Percentiles rank a stretch among this genome's conserved stretches.
Evolutionary conservation across 2,888 invertebrate species (phyloP).

Genomic region (Noctua comes): DNA sequence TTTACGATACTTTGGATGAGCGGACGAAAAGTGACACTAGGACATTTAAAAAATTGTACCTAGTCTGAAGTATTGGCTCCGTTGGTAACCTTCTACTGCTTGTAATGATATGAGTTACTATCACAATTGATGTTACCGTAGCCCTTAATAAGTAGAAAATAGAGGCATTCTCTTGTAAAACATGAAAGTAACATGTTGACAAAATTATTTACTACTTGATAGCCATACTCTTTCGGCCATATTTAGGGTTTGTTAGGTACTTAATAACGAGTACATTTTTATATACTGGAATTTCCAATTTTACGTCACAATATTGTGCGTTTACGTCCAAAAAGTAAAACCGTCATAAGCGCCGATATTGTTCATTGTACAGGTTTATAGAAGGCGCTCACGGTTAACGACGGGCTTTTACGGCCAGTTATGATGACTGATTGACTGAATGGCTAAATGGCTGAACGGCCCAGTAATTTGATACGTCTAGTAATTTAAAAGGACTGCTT

Average conservation of each 20-base stretch:
- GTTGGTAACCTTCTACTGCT: background rate
- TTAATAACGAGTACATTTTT: background rate
- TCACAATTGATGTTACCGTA: background rate
- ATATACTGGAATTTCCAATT: background rate
- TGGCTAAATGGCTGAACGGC: constrained; percentile 27
- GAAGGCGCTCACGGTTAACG: constrained; percentile 37
- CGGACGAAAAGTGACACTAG: background rate
- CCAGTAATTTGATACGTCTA: constrained; percentile 47
- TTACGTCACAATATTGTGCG: background rate
- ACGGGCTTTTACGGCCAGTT: constrained; percentile 41
- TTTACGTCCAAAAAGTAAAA: constrained; percentile 4
- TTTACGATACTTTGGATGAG: background rate
- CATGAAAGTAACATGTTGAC: background rate
- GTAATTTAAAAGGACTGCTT: constrained; percentile 9
- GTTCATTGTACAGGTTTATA: constrained; percentile 53
- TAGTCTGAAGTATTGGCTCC: background rate
- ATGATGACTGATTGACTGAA: constrained; percentile 58
- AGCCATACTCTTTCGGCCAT: background rate
- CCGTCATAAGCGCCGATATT: constrained; percentile 29
- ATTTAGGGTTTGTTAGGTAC: background rate
- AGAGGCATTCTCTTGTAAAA: background rate
- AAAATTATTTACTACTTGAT: background rate
- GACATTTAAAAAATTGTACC: background rate
- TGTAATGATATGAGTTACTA: background rate
- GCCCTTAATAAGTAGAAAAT: background rate